Base-by-base conservation (phyloP, 2,113 vertebrate species). In the Nycticorax nycticorax region DNA sequence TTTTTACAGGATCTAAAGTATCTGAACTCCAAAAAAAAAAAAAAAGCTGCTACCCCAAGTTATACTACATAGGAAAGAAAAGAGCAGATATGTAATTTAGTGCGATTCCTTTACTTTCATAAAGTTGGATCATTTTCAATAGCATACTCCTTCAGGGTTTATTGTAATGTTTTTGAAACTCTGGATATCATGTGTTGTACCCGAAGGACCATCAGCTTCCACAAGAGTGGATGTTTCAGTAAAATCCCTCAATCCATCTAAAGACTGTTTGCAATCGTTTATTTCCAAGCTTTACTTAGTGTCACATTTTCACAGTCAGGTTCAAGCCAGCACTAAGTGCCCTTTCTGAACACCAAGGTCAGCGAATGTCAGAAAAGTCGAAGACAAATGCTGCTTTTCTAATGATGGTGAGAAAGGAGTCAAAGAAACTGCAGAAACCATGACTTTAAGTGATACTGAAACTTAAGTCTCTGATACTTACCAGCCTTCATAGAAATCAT, bases 1-100 rank as follows among this genome's bases (percentile, higher is more conserved):
- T 82, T 95, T 95, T 92, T 79, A 55, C 24, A 89, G 17, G 45
- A 84, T 67, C 62, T 72, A 24, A 94, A 95, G 80, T 66, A 96
- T 79, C 86, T 73, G 71, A 96, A 85, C 45, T 83, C 6, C 0
- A 55, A 39, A 59, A 60, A 80, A 60, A 73, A 62, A 50, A 56
- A 56, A 80, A 60, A 74, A 62, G 43, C 52, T 33, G 76, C 66
- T 74, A 93, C 9, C 22, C 30, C n/a, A 80, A 81, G 14, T 91
- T 89, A 50, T 9, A 92, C 15, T 37, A 41, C 30, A 52, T 20
- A 78, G 8, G 20, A 80, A 75, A 95, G 57, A 90, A 75, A 35
- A 85, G 26, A 88, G 50, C 5, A 39, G 18, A 53, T 56, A 52
- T 39, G 17, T 64, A 84, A 57, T 88, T 81, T 16, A 82, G 37